phyloP scores from a whole-genome alignment of 2,888 invertebrate genomes.

The Nemotelus pantherinus region DNA sequence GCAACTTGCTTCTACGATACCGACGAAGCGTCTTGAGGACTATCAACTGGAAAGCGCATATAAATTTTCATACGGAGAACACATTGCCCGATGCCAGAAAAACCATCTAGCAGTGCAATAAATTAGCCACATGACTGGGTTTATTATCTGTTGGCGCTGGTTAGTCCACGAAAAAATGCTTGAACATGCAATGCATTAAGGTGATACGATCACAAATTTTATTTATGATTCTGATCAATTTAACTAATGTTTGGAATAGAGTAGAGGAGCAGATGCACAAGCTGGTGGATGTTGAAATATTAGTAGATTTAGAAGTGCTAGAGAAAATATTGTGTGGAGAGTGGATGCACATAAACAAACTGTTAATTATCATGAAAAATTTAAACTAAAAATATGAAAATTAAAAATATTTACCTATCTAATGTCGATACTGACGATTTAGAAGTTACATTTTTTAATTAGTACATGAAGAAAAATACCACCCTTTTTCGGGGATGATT shows the following conservation, averaged over 20 bases:
- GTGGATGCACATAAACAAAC: too few relatives aligned
- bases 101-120: constrained; percentile 40
- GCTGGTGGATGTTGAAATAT: too few relatives aligned
- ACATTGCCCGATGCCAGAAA: constrained; percentile 42
- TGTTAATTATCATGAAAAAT: too few relatives aligned
- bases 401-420: too few relatives aligned
- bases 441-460: too few relatives aligned
- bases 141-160: constrained; percentile 28
- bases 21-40: not conserved
- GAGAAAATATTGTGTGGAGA: too few relatives aligned
- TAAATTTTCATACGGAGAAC: constrained; percentile 39
- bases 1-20: not conserved
- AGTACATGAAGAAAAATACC: too few relatives aligned
- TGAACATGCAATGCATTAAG: not conserved
- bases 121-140: constrained; percentile 43
- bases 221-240: constrained; percentile 15
- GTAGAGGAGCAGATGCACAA: too few relatives aligned
- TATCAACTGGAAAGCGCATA: constrained; percentile 36
- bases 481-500: too few relatives aligned
- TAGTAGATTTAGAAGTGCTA: too few relatives aligned
- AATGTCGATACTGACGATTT: too few relatives aligned
- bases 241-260: not conserved
- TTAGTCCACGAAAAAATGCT: not conserved
- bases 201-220: constrained; percentile 26
- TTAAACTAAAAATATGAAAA: too few relatives aligned